phyloP scores from a whole-genome alignment of 2,888 invertebrate species.

The Chymomyza procnemis region DNA sequence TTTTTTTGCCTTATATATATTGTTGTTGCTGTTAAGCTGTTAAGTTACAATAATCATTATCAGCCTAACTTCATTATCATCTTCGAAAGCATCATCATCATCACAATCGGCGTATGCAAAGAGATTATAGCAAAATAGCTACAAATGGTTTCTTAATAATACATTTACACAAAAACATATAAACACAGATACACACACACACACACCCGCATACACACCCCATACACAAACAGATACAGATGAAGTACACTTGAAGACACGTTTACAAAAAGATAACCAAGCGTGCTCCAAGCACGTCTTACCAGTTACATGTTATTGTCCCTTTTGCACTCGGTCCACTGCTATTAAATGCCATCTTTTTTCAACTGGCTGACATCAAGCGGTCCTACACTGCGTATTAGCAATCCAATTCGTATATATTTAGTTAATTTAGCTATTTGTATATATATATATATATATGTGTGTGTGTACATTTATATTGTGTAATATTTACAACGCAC shows the following conservation, averaged over 20 bases:
- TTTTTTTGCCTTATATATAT: slow-evolving; percentile 18
- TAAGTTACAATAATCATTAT: slow-evolving; percentile 5
- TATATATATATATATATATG: neutral
- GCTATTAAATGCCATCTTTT: neutral
- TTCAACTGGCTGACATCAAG: neutral
- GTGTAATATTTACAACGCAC: neutral
- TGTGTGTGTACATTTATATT: neutral
- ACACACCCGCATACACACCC: neutral
- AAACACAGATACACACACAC: neutral
- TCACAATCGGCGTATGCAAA: slow-evolving; percentile 28
- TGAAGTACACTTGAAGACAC: neutral
- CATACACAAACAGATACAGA: neutral
- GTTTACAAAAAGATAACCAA: neutral
- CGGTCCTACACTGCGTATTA: neutral
- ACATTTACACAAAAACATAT: slow-evolving; percentile 24
- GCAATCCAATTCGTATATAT: slow-evolving; percentile 1
- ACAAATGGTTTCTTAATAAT: slow-evolving; percentile 50
- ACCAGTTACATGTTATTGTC: neutral
- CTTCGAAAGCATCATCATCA: slow-evolving; percentile 22
- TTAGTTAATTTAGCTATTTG: neutral
- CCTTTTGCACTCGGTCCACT: neutral
- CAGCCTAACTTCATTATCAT: slow-evolving; percentile 15
- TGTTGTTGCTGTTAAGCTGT: slow-evolving; percentile 23
- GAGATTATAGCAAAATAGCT: slow-evolving; percentile 38
- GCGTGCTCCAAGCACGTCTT: neutral